phyloP scores from a whole-genome alignment of 1,140 invertebrate species.

The Hesperophylax magnus region DNA sequence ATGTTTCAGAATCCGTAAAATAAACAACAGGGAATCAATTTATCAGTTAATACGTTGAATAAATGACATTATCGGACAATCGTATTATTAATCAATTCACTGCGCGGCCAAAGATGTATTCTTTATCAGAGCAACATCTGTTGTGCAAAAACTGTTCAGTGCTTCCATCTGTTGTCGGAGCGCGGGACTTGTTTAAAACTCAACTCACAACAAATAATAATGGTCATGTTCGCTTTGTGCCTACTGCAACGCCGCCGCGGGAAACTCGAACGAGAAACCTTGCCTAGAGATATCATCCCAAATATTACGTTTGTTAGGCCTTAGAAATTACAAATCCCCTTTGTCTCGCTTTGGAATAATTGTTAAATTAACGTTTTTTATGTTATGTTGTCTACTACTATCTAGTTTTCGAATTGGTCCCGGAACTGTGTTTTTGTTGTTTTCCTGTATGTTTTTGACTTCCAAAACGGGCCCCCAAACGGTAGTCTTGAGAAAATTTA shows the following conservation, averaged over 20 bases:
- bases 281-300: not conserved
- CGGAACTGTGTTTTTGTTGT: too few relatives aligned
- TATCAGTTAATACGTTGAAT: conserved; percentile 12
- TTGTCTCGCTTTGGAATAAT: not conserved
- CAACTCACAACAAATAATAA: too few relatives aligned
- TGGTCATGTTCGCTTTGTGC: not conserved
- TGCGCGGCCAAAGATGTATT: conserved; percentile 35
- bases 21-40: conserved; percentile 4
- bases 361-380: too few relatives aligned
- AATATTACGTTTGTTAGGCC: not conserved
- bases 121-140: conserved; percentile 57
- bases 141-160: conserved; percentile 42
- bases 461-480: too few relatives aligned
- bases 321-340: not conserved
- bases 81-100: conserved; percentile 48
- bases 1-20: not conserved
- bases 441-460: too few relatives aligned
- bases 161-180: conserved; percentile 33
- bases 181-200: not conserved
- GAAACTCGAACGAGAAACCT: not conserved
- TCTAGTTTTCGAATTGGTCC: too few relatives aligned
- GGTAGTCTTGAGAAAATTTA: too few relatives aligned
- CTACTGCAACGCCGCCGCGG: not conserved
- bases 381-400: too few relatives aligned
- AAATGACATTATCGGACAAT: conserved; percentile 36